Base-by-base conservation (phyloP, 2,797 vertebrate species). In the Acanthopagrus latus region DNA sequence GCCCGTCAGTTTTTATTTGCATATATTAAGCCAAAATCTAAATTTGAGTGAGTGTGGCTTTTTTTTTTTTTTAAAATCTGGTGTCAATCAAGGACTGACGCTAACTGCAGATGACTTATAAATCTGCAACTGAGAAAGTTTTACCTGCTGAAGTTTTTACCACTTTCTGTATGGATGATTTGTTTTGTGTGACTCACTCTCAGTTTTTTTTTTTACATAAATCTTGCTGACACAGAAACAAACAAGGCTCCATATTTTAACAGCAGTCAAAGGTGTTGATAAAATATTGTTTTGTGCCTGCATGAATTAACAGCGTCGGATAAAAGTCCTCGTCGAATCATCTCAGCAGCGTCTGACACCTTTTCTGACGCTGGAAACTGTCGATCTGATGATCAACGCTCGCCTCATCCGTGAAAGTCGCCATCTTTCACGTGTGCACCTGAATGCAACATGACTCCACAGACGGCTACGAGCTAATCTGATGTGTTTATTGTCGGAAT, bases 1-100 rank as follows among this genome's bases (percentile, higher is more conserved):
- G 68, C 73, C 58, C 27, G n/a, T 67, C 72, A 17, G 33, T 47
- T 57, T 8, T 57, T 54, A 64, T 80, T 76, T 76, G 67, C 77
- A 80, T 59, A 33, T 11, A 54, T 47, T 70, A 23, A 47, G 7
- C 56, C 50, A 33, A 44, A 10, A n/a, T 55, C 17, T 13, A 16
- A 33, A 14, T 21, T 23, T 33, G 11, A 64, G 23, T 54, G 29
- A 74, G n/a, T 57, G 7, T 54, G 50, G 29, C 9, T 38, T 38
- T 38, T 38, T 38, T 4, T 46, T 7, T 38, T 38, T 38, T 38
- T 38, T 4, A 46, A 0, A 75, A 75, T 80, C 16, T 57, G 25
- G 56, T 74, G 70, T 68, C 80, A 50, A n/a, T 60, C 51, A 33
- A 60, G 2, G 17, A 21, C 17, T 48, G 43, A 43, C 29, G 41